Conservation (phyloP, 2,888 invertebrate genomes). For the Megastigmus dorsalis region DNA sequence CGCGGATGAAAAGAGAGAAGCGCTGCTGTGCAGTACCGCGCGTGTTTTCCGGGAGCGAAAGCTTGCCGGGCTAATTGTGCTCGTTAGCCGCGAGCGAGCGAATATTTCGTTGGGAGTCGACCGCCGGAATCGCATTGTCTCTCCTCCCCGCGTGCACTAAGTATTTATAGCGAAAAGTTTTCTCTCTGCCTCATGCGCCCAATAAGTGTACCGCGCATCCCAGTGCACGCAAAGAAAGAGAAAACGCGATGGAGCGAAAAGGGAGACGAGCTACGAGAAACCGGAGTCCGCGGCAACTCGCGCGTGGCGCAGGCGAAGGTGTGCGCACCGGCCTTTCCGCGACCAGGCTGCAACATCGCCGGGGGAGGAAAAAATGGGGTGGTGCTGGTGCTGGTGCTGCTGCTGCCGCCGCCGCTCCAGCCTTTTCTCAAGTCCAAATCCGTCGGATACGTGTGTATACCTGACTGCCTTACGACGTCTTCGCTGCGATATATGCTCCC, state of each 20-base stretch:
- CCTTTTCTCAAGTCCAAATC: constrained; percentile 40
- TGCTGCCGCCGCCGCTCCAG: too few relatives aligned
- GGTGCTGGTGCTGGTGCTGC: background rate
- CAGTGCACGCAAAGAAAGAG: constrained; percentile 20
- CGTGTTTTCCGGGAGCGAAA: constrained; percentile 19
- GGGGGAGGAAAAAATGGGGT: constrained; percentile 13
- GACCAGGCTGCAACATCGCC: too few relatives aligned
- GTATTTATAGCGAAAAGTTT: background rate
- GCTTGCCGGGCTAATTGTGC: constrained; percentile 45
- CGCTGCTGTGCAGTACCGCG: constrained; percentile 6
- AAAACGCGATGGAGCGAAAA: constrained; percentile 34
- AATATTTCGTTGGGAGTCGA: constrained; percentile 9
- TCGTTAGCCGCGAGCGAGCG: constrained; percentile 48
- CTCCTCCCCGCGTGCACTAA: background rate
- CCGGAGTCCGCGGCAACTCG: background rate
- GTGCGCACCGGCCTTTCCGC: too few relatives aligned
- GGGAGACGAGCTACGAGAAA: constrained; percentile 26
- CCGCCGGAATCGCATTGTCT: constrained; percentile 29
- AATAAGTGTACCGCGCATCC: too few relatives aligned
- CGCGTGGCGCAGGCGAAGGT: too few relatives aligned
- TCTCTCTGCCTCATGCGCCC: too few relatives aligned
- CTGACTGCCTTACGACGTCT: constrained; percentile 19
- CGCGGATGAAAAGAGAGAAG: background rate
- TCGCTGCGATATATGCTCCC: background rate
- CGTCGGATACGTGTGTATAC: constrained; percentile 6